Base-by-base conservation (phyloP, 2,113 vertebrate genomes). In the Puma concolor region DNA sequence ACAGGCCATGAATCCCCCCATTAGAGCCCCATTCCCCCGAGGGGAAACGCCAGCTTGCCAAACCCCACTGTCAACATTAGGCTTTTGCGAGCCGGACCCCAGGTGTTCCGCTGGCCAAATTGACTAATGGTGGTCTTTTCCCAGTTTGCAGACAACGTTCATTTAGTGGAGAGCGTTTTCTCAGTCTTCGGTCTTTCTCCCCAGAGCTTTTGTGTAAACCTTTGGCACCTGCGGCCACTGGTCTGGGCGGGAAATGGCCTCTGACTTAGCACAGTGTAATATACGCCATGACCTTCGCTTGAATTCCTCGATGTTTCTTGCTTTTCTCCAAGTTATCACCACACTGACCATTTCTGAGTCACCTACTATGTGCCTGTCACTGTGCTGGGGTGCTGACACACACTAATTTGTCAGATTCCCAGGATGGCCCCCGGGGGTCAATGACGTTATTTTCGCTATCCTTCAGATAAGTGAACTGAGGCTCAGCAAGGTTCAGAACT, bases 41-140 rank as follows among this genome's bases (percentile, higher is more conserved):
- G 92, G 96, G 91, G 71, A 81, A 67, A 60, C 11, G 9, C 90
- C 14, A 19, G 63, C 72, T 74, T 19, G 80, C 91, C 97, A 92
- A 88, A 96, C 72, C 54, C 94, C 48, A 33, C 94, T 94, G 41
- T 81, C 84, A 21, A 72, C 80, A 38, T 64, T 11, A 41, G 94
- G 92, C 97, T 67, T 93, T 71, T 86, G 12, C 0, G 2, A 92
- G 97, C 69, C 33, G 52, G 98, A 96, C 98, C 98, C 97, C 98
- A 98, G 97, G 98, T 98, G 98, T 91, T 96, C 64, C 3, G 0
- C 64, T 21, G 72, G 95, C 95, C 97, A 97, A 95, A 98, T 97
- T 98, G 98, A 97, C 98, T 98, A 98, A 98, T 98, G 96, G 98
- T 96, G 97, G 95, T 97, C 98, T 97, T 97, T 97, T 98, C 97